Base-by-base conservation (phyloP, 2,113 vertebrate species). In the Vimba vimba region DNA sequence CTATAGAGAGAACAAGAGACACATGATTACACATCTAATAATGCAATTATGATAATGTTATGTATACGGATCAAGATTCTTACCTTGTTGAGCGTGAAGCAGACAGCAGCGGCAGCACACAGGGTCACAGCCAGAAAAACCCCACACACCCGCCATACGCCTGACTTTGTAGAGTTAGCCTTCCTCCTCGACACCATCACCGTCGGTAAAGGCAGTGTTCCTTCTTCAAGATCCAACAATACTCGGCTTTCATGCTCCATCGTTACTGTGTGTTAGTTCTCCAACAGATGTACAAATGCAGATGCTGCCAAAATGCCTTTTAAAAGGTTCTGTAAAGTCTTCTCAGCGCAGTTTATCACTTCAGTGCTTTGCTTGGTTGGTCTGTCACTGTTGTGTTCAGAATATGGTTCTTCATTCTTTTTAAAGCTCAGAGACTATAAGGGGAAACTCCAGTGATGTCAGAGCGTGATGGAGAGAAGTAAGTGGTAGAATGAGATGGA, bases 381-480 rank as follows among this genome's bases (percentile, higher is more conserved):
- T 68, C 59, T 50, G 23, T 33, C 17, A 4, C 47, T 13, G 23
- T 50, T 47, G n/a, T 75, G 71, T 45, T 75, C 23, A 8, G 43
- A 75, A 74, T 15, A 39, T 9, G 69, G 2, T n/a, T 15, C 27
- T 57, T 79, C 55, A 68, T 81, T 59, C 69, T 86, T 87, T 88
- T 90, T 89, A 90, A 89, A 83, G 68, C 13, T 7, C 1, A n/a
- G 4, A 11, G 33, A 36, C 33, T 52, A 89, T 52, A 7, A 50
- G 17, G 66, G 93, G 94, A 92, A 95, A 94, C 91, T 94, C 94
- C 94, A 78, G 73, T 95, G 94, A 95, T 92, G 93, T 94, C 93
- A 94, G 4, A 30, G 68, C 27, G 79, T 19, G 11, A 13, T 69
- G 57, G 30, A 47, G 77, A 90, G 88, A 88, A 27, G 39, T 59